Evolutionary conservation across 2,113 vertebrate species (phyloP), one percentile per base, ranked within the genome.

Genomic region (Scomber japonicus): DNA sequence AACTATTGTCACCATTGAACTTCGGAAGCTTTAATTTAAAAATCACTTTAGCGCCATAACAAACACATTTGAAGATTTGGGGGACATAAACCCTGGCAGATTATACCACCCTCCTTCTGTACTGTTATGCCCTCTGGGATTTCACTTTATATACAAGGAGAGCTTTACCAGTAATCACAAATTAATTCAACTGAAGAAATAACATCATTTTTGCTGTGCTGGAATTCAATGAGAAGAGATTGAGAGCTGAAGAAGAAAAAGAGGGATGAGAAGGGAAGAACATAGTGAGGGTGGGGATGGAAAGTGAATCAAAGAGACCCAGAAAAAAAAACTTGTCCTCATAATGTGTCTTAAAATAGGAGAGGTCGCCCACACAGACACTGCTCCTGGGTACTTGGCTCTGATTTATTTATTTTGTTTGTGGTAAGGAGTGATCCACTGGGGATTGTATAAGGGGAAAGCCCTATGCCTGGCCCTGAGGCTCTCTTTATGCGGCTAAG

Each of bases 361-460:
- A 57, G 30, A 50, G 76, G 81, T 80, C 64, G 64, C 84, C 83
- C 86, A 88, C 84, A 56, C 88, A 85, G 68, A 78, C 81, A 75
- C 70, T 78, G 84, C 82, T 89, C 67, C 76, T 72, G 80, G 83
- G 82, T 63, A 78, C 70, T 75, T 78, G 78, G 75, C 80, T 81
- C 40, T 86, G 88, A 88, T 84, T 91, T 91, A 88, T 92, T 84
- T 88, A 91, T 85, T 84, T 88, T 60, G 83, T 91, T 90, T 88
- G 79, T 68, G 71, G 71, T 78, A 62, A 70, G 80, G 69, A 91
- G 51, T 8, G 12, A 88, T 82, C 80, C 76, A 65, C 48, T 69
- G 72, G 81, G 85, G 67, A 79, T 51, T 66, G 85, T 81, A 87
- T 78, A 67, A 74, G 71, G 84, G 87, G 78, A 76, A 70, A 83